phyloP scores from a whole-genome alignment of 2,888 invertebrate genomes.

The Noctua janthe region DNA sequence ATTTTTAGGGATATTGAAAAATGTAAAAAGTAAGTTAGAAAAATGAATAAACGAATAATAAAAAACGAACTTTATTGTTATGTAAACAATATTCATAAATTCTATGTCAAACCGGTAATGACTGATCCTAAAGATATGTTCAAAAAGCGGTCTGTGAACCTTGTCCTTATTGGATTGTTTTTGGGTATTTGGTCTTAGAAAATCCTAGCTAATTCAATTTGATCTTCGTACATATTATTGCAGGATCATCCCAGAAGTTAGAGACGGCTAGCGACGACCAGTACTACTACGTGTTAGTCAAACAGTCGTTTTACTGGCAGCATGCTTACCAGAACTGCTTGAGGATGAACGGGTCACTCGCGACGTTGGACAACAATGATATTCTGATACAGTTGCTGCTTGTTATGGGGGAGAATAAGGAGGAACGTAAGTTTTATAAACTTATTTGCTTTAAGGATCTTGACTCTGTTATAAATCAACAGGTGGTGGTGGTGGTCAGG shows the following conservation, averaged over 20 bases:
- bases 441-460: not conserved
- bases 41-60: too few species aligned
- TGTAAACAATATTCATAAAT: too few species aligned
- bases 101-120: too few species aligned
- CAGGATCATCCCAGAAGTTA: conserved; percentile 70
- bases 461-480: not conserved
- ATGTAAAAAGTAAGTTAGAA: too few species aligned
- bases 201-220: not conserved
- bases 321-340: conserved; percentile 85
- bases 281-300: conserved; percentile 82
- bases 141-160: too few species aligned
- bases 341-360: conserved; percentile 83
- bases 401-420: conserved; percentile 85
- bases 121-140: not conserved
- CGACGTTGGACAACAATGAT: conserved; percentile 79
- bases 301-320: conserved; percentile 82
- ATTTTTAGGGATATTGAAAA: too few species aligned
- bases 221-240: conserved; percentile 18
- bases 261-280: conserved; percentile 82
- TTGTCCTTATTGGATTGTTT: not conserved
- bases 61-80: too few species aligned
- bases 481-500: too few species aligned
- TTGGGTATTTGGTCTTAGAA: not conserved
- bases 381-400: conserved; percentile 80
- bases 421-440: conserved; percentile 78